Conservation (phyloP, 2,888 invertebrate genomes). For the Argynnis bischoffii region DNA sequence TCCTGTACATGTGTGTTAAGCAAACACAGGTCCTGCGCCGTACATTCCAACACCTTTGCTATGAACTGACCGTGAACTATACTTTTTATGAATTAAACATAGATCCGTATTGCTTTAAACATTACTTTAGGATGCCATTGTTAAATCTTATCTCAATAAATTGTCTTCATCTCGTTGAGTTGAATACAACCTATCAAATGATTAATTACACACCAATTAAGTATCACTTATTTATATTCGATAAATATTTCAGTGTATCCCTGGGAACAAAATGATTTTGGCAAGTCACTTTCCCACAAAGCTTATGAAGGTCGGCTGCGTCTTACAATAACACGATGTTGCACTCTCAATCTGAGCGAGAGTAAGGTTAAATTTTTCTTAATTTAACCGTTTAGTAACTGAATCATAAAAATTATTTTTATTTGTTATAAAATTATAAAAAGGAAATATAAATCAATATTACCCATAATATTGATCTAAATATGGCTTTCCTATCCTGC, state of each 20-base stretch:
- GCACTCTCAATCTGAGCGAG: conserved; percentile 27
- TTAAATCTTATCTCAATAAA: conserved; percentile 53
- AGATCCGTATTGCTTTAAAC: conserved; percentile 66
- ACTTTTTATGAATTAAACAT: conserved; percentile 64
- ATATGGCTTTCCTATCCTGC: conserved; percentile 24
- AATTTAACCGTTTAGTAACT: conserved; percentile 32
- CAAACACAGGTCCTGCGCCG: conserved; percentile 29
- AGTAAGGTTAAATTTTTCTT: conserved; percentile 25
- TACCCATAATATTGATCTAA: conserved; percentile 30
- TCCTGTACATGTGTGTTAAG: conserved; percentile 33
- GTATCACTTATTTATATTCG: conserved; percentile 24
- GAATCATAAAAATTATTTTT: conserved; percentile 28
- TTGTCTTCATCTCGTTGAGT: conserved; percentile 52
- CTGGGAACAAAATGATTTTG: conserved; percentile 44
- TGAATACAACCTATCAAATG: conserved; percentile 38
- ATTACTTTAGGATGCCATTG: conserved; percentile 58
- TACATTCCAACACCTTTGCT: conserved; percentile 43
- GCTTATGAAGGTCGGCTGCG: conserved; percentile 44
- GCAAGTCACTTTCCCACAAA: conserved; percentile 67
- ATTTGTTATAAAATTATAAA: conserved; percentile 26
- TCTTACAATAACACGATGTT: conserved; percentile 44
- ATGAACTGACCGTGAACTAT: conserved; percentile 68
- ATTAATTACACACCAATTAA: conserved; percentile 37
- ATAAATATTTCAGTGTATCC: conserved; percentile 36
- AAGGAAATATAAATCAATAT: conserved; percentile 41